Base-by-base conservation (phyloP, 2,113 vertebrate species). In the Pygoscelis adeliae region DNA sequence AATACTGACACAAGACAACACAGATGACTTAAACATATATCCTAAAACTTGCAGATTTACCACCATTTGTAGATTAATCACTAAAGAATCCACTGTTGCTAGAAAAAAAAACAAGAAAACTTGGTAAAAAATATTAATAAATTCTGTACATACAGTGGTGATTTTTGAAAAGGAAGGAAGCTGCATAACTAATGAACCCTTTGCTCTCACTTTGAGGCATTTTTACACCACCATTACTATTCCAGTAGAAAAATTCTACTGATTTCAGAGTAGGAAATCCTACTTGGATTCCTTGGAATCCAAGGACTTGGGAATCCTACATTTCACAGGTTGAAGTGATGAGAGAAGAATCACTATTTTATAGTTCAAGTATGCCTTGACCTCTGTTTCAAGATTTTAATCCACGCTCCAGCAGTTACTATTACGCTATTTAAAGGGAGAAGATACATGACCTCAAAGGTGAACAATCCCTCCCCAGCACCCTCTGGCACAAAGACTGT, bases 1-100 rank as follows among this genome's bases (percentile, higher is more conserved):
- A 96, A 96, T 81, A 5, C 52, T 95, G 92, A 93, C n/a, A 18
- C 44, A 62, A 62, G 36, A 88, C 1, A 10, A 61, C 83, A 95
- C 19, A 16, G 42, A 86, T 40, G 77, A 70, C 55, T 91, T 71
- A 32, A 95, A 80, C 46, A 3, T 4, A 26, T 30, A 71, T 6
- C 61, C 72, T 30, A 44, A 87, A 82, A 74, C 63, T 38, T 3
- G 6, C 59, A 71, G 46, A 20, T 90, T 62, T 73, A 56, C 59
- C 74, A 77, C 36, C 53, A 29, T 22, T 27, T 59, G 71, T 30
- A 67, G 92, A 71, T 83, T 86, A 93, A 87, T 83, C 90, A 65
- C 86, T 50, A 88, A 90, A 78, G 76, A 50, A 62, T 16, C 34
- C 3, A 4, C n/a, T 78, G 91, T 23, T 86, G 85, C 65, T 66